Evolutionary conservation across 2,113 vertebrate species (phyloP).

Genomic region (Columbina picui): DNA sequence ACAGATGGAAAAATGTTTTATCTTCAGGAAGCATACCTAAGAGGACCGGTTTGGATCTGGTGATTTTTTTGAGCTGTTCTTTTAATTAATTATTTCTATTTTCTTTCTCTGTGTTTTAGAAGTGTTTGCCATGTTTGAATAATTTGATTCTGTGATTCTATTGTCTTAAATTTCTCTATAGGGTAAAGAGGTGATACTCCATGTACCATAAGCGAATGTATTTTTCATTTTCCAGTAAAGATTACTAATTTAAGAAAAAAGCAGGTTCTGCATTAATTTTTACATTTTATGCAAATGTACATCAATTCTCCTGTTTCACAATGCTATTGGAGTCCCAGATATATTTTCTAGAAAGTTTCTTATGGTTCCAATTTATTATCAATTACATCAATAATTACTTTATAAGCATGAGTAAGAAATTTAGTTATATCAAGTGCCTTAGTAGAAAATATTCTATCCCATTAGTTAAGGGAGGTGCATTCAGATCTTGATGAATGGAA

Average conservation of each 20-base stretch:
- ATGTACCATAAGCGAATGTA: background rate
- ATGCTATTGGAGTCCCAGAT: background rate
- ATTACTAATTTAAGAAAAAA: background rate
- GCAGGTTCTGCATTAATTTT: background rate
- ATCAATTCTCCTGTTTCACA: background rate
- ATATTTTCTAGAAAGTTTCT: background rate
- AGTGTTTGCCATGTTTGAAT: background rate
- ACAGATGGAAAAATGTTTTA: background rate
- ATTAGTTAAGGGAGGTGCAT: constrained; percentile 10
- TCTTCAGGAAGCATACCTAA: background rate
- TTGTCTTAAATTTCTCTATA: background rate
- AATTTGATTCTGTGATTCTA: background rate
- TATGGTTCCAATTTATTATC: background rate
- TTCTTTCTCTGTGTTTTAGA: background rate
- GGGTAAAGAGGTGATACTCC: background rate
- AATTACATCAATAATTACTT: constrained; percentile 5
- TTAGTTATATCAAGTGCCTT: background rate
- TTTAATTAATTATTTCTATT: background rate
- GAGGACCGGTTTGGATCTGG: background rate
- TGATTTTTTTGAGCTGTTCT: background rate
- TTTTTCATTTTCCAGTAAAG: background rate
- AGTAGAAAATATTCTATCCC: background rate
- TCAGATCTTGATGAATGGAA: constrained; percentile 16
- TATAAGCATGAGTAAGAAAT: constrained; percentile 16
- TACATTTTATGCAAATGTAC: background rate